These are phyloP conservation scores for Pseudococcus viburni DNA, from an alignment of 2,888 invertebrate genomes.

Conservation along the genomic window DNA sequence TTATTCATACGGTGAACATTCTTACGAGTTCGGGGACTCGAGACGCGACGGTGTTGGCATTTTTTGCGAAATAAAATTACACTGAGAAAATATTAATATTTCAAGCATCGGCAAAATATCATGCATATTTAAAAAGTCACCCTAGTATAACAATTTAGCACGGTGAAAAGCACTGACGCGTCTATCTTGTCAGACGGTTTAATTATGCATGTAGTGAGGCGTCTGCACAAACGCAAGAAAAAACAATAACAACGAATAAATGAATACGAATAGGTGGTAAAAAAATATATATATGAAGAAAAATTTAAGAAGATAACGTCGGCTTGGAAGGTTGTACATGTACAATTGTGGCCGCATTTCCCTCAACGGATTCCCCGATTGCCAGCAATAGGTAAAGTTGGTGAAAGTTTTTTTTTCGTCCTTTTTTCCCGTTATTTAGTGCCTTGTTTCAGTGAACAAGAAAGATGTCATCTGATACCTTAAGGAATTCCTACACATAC, in stretches of 20 bases:
- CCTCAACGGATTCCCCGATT: conserved; percentile 49
- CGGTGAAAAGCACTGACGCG: neutral
- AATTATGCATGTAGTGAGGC: conserved; percentile 45
- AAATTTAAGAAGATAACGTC: conserved; percentile 42
- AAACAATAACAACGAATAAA: conserved; percentile 23
- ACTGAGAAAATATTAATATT: conserved; percentile 17
- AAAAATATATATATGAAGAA: conserved; percentile 15
- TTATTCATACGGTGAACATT: neutral
- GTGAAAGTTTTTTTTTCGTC: conserved; percentile 18
- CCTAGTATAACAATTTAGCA: neutral
- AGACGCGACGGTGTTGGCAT: neutral
- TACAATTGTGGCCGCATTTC: conserved; percentile 48
- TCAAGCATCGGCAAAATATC: conserved; percentile 12
- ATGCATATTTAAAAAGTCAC: conserved; percentile 12
- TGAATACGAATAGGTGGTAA: conserved; percentile 38
- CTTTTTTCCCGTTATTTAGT: conserved; percentile 50
- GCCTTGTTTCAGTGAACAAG: conserved; percentile 50
- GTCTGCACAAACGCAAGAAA: neutral
- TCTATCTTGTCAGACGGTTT: neutral
- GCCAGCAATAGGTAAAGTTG: conserved; percentile 30
- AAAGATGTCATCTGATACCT: conserved; percentile 56
- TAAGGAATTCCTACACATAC: conserved; percentile 47
- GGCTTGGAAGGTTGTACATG: neutral
- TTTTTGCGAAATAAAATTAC: conserved; percentile 4
- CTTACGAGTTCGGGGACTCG: neutral